Evolutionary conservation across 2,797 vertebrate species (phyloP).

Genomic region (Adrianichthys oophorus): DNA sequence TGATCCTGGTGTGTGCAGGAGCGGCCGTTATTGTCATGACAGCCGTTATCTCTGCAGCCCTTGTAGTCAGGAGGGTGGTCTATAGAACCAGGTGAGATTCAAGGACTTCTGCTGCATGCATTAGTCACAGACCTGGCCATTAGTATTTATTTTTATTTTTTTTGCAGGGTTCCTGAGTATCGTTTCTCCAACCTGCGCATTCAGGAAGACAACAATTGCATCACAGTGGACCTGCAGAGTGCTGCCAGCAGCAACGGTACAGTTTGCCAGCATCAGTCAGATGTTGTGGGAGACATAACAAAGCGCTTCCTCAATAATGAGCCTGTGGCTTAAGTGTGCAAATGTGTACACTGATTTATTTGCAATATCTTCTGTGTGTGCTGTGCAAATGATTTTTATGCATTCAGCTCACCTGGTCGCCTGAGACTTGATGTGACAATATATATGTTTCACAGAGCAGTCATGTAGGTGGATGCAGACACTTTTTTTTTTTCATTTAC

Average conservation of each 20-base stretch:
- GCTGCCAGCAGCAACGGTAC: slow-evolving; percentile 61
- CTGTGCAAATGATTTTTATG: too few species aligned
- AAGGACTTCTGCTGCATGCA: background rate
- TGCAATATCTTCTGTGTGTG: too few species aligned
- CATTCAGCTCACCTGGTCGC: too few species aligned
- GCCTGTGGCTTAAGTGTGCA: background rate
- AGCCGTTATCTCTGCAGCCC: slow-evolving; percentile 40
- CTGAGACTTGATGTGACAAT: too few species aligned
- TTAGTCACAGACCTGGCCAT: background rate
- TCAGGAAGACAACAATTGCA: slow-evolving; percentile 62
- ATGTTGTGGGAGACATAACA: slow-evolving; percentile 61
- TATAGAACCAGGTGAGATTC: slow-evolving; percentile 64
- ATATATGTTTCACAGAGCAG: too few species aligned
- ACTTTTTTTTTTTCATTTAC: background rate
- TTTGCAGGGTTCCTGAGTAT: slow-evolving; percentile 68
- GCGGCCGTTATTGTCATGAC: slow-evolving; percentile 65
- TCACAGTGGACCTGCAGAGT: slow-evolving; percentile 48
- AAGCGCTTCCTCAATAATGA: background rate
- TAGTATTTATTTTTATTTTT: background rate
- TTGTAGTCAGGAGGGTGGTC: slow-evolving; percentile 65
- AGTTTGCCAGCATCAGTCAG: slow-evolving; percentile 69
- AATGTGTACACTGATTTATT: too few species aligned
- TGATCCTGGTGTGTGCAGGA: slow-evolving; percentile 71
- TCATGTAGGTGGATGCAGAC: background rate
- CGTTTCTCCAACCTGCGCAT: slow-evolving; percentile 77